These are phyloP conservation scores for Sturnus vulgaris DNA, from an alignment of 2,113 vertebrate species.

Conservation along the genomic window DNA sequence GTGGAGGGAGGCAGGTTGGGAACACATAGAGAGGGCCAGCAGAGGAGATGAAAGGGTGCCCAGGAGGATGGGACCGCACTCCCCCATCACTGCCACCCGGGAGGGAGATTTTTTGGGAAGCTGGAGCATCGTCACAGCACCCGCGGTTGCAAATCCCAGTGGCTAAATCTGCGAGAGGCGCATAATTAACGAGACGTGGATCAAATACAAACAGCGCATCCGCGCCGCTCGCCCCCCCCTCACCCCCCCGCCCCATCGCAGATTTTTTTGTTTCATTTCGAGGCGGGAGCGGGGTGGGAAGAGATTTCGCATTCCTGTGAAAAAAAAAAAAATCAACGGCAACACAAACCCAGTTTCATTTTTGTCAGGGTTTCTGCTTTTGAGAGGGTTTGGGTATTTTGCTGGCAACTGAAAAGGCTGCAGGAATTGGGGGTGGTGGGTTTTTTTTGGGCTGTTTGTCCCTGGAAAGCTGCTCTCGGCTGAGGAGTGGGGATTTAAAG, in stretches of 20 bases:
- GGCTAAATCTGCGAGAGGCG: background rate
- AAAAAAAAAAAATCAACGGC: slow-evolving; percentile 7
- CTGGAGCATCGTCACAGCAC: background rate
- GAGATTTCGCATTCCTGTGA: slow-evolving; percentile 10
- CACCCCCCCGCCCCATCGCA: background rate
- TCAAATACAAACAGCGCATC: slow-evolving; percentile 18
- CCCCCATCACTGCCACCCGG: accelerated
- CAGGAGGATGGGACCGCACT: background rate
- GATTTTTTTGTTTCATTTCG: slow-evolving; percentile 13
- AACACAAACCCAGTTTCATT: slow-evolving; percentile 54
- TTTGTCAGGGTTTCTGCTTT: slow-evolving; percentile 47
- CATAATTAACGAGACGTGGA: slow-evolving; percentile 22
- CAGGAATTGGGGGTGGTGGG: slow-evolving; percentile 21
- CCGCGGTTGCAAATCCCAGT: background rate
- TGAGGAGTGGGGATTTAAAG: background rate
- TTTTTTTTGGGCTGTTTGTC: slow-evolving; percentile 43
- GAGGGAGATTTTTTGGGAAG: background rate
- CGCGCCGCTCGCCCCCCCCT: background rate
- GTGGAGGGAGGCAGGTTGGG: background rate
- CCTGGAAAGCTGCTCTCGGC: slow-evolving; percentile 23
- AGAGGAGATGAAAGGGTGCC: background rate
- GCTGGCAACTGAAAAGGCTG: slow-evolving; percentile 28
- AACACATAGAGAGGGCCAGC: accelerated
- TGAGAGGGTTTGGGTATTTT: slow-evolving; percentile 31
- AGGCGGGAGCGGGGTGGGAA: slow-evolving; percentile 8